phyloP scores from a whole-genome alignment of 2,797 vertebrate species.

The Chelonia mydas region DNA sequence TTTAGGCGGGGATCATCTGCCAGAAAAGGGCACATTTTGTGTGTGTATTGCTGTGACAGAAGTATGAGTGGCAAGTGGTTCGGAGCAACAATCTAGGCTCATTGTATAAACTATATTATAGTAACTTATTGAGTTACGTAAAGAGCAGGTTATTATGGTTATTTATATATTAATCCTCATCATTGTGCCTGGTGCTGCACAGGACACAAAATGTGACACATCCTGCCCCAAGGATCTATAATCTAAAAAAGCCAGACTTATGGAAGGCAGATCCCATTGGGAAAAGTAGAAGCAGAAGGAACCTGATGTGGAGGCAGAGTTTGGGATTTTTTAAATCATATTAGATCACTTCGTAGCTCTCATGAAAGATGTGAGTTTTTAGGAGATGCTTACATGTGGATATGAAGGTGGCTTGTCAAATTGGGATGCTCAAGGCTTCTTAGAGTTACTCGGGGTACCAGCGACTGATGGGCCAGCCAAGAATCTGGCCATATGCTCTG shows the following conservation, averaged over 20 bases:
- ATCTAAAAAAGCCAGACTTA: not conserved
- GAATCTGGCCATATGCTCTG: not conserved
- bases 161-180: not conserved
- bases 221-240: not conserved
- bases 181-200: not conserved
- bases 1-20: not conserved
- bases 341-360: not conserved
- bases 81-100: not conserved
- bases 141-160: not conserved
- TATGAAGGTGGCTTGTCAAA: not conserved
- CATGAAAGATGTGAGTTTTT: not conserved
- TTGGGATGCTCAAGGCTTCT: not conserved
- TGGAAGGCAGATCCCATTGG: not conserved
- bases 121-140: not conserved
- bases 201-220: not conserved
- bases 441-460: not conserved
- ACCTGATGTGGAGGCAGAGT: not conserved
- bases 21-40: not conserved
- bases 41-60: not conserved
- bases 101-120: not conserved
- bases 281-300: not conserved
- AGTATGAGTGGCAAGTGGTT: not conserved
- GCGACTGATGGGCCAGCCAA: not conserved
- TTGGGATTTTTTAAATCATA: not conserved
- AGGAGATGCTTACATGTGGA: not conserved